Conservation (phyloP, 1,140 invertebrate species). For the Stenopsyche tienmushanensis region DNA sequence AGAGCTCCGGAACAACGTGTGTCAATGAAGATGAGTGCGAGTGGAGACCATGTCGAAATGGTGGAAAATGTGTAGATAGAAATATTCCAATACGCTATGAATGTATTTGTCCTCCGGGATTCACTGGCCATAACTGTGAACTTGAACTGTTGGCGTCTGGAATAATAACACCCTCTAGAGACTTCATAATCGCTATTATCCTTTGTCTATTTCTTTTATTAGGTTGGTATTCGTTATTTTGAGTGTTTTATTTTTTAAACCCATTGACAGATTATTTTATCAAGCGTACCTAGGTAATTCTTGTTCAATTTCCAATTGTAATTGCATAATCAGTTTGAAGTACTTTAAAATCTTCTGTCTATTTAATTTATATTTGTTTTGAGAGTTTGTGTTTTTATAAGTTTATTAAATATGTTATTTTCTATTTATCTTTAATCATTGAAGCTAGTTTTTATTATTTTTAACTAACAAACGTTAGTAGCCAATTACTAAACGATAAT, state of each 20-base stretch:
- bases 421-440: too few species aligned
- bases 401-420: too few species aligned
- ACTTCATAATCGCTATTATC: constrained; percentile 81
- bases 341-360: too few species aligned
- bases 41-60: constrained; percentile 69
- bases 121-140: constrained; percentile 78
- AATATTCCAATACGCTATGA: constrained; percentile 70
- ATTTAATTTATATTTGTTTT: too few species aligned
- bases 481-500: too few species aligned
- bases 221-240: constrained; percentile 74
- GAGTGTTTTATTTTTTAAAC: constrained; percentile 33
- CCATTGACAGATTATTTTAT: too few species aligned
- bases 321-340: too few species aligned
- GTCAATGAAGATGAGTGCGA: constrained; percentile 77
- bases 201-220: constrained; percentile 74
- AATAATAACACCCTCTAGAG: constrained; percentile 73
- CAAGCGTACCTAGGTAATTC: too few species aligned
- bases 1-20: constrained; percentile 63
- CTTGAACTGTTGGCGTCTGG: constrained; percentile 71
- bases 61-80: constrained; percentile 70
- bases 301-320: too few species aligned
- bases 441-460: too few species aligned
- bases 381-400: too few species aligned
- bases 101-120: constrained; percentile 73
- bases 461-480: too few species aligned